A percentile compares a stretch with the other conserved stretches of the same genome.
phyloP scores from a whole-genome alignment of 2,888 invertebrate genomes.

The Cheilosia urbana region DNA sequence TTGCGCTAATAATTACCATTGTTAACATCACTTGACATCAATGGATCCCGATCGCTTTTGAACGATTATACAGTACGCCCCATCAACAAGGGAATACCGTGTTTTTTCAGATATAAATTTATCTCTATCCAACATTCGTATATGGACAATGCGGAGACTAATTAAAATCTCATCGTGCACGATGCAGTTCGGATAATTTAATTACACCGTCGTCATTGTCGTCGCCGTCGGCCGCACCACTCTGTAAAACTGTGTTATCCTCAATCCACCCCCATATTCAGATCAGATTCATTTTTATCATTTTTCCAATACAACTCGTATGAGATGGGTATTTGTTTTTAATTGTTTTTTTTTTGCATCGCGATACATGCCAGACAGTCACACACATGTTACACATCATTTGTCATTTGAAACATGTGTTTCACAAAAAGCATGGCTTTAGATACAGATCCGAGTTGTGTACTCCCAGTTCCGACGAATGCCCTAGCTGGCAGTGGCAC shows the following conservation, averaged over 20 bases:
- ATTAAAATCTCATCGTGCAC: conserved; percentile 67
- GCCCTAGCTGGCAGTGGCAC: not conserved
- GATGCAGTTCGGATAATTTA: conserved; percentile 62
- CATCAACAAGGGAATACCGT: conserved; percentile 30
- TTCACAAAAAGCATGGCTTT: conserved; percentile 34
- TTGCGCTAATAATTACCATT: conserved; percentile 42
- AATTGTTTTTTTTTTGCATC: conserved; percentile 16
- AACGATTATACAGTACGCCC: conserved; percentile 31
- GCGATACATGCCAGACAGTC: conserved; percentile 35
- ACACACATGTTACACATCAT: conserved; percentile 71
- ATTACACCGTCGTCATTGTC: conserved; percentile 50
- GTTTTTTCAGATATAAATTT: conserved; percentile 13
- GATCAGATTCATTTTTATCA: conserved; percentile 4
- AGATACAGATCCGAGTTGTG: not conserved
- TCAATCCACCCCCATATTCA: conserved; percentile 44
- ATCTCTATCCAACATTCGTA: conserved; percentile 12
- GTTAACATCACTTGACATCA: conserved; percentile 62
- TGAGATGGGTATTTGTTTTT: conserved; percentile 17
- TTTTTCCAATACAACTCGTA: not conserved
- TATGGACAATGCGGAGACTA: conserved; percentile 52
- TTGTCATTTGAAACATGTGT: conserved; percentile 74
- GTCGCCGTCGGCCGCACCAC: conserved; percentile 22
- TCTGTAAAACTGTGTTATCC: conserved; percentile 41
- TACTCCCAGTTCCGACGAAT: not conserved
- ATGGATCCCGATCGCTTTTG: conserved; percentile 38